Conservation (phyloP, 2,888 invertebrate species). For the Erebia epiphron region DNA sequence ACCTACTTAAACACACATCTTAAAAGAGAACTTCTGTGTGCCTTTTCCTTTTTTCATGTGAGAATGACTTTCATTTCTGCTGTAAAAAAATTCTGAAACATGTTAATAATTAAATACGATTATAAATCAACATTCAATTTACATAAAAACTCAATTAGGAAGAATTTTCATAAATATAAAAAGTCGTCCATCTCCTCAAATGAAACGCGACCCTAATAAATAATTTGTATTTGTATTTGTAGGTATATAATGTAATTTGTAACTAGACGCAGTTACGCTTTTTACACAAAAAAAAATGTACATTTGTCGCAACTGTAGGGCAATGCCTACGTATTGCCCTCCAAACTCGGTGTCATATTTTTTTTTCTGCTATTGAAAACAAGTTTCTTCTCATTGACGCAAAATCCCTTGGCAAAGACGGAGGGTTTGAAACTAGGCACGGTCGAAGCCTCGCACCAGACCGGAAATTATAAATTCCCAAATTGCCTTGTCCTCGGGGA, state of each 20-base stretch:
- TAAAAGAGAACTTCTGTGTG: too few relatives aligned
- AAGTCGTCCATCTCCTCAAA: constrained; percentile 7
- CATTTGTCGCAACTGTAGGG: neutral
- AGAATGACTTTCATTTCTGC: neutral
- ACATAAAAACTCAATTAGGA: constrained; percentile 21
- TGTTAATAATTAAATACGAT: constrained; percentile 1
- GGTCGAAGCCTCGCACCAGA: too few relatives aligned
- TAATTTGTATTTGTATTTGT: too few relatives aligned
- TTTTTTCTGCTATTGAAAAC: too few relatives aligned
- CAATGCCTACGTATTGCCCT: neutral
- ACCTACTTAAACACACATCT: too few relatives aligned
- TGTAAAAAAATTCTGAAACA: neutral
- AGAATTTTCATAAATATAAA: constrained; percentile 11
- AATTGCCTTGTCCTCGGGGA: too few relatives aligned
- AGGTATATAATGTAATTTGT: too few relatives aligned
- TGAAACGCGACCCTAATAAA: neutral
- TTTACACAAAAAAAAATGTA: neutral
- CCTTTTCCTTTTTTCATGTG: too few relatives aligned
- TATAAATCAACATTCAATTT: constrained; percentile 13
- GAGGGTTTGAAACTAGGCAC: too few relatives aligned
- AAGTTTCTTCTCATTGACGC: too few relatives aligned
- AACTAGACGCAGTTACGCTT: neutral
- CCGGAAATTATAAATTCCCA: too few relatives aligned
- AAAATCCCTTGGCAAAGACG: too few relatives aligned
- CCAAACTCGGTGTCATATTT: neutral